Base-by-base conservation (phyloP, 1,140 invertebrate species). In the Drosophila ficusphila region DNA sequence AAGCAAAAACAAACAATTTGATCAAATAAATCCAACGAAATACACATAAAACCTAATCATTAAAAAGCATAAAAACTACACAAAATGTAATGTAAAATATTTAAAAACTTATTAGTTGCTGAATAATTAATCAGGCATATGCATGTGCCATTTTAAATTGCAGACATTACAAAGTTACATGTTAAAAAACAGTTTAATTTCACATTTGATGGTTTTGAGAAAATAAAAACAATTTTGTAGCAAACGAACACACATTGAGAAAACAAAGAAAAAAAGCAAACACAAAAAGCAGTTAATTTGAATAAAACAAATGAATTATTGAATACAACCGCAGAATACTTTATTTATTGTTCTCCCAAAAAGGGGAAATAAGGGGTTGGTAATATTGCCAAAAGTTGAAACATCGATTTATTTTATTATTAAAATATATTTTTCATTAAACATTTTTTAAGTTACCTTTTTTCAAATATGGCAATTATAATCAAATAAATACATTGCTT, bases 11-110 rank as follows among this genome's bases (percentile, higher is more conserved):
- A 34, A 12, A 36, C 47, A 48, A 60, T 38, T 38, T 60, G 52
- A 72, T 76, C 51, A 76, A 85, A 64, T 42, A 65, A 61, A 76
- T 53, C 73, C 82, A 86, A 78, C 82, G 82, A 88, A 86, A 60
- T 65, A 72, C 67, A 76, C 21, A 79, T 31, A 36, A 77, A 61
- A 19, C 25, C 58, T 73, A 68, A 42, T 47, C 23, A 38, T 29
- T 23, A 38, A 12, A 49, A 14, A 53, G 38, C 25, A 39, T 23
- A 39, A 21, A 16, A 19, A 67, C 36, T 58, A 27, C 61, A 52
- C 46, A n/a, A 19, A 38, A 27, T 76, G 36, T 39, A n/a, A 47
- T 74, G 57, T 73, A 73, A 73, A 53, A 60, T 62, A 77, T 79
- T 69, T 73, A 33, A 61, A 73, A 49, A 70, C 42, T 70, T 36